Conservation (phyloP, 2,797 vertebrate species). For the Sebastes hubbsi region DNA sequence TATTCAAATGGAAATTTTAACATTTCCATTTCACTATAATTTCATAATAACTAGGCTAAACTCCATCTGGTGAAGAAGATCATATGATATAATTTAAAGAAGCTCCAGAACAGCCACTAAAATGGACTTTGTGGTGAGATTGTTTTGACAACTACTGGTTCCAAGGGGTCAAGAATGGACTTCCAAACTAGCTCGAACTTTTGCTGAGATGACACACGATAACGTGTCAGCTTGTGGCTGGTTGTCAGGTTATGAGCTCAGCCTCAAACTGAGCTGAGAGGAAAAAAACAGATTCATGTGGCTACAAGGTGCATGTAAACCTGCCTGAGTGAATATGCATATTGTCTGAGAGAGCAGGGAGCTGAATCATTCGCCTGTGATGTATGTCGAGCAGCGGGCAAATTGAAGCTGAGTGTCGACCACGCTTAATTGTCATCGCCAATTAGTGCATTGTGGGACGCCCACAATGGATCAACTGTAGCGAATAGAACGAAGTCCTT, state of each 20-base stretch:
- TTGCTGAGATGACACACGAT: neutral
- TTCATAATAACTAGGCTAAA: neutral
- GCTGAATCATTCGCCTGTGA: slow-evolving; percentile 34
- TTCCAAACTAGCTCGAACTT: neutral
- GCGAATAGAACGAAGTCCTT: slow-evolving; percentile 88
- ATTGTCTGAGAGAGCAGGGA: slow-evolving; percentile 18
- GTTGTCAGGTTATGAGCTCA: slow-evolving; percentile 11
- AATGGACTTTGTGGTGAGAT: neutral
- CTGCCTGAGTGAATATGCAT: slow-evolving; percentile 39
- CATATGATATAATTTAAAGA: neutral
- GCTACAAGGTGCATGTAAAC: slow-evolving; percentile 33
- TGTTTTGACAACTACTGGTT: neutral
- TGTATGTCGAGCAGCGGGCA: slow-evolving; percentile 74
- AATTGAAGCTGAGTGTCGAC: slow-evolving; percentile 87
- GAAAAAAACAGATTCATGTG: neutral
- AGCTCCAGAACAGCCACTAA: neutral
- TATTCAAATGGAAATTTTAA: neutral
- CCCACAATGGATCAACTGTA: slow-evolving; percentile 94
- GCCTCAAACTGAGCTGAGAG: slow-evolving; percentile 6
- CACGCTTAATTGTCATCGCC: slow-evolving; percentile 93
- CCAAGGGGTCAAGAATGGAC: neutral
- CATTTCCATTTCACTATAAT: neutral
- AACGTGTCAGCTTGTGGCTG: neutral
- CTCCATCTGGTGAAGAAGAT: neutral
- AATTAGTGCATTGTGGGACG: slow-evolving; percentile 94